Conservation (phyloP, 2,113 vertebrate genomes). For the Psilopsiagon aurifrons region DNA sequence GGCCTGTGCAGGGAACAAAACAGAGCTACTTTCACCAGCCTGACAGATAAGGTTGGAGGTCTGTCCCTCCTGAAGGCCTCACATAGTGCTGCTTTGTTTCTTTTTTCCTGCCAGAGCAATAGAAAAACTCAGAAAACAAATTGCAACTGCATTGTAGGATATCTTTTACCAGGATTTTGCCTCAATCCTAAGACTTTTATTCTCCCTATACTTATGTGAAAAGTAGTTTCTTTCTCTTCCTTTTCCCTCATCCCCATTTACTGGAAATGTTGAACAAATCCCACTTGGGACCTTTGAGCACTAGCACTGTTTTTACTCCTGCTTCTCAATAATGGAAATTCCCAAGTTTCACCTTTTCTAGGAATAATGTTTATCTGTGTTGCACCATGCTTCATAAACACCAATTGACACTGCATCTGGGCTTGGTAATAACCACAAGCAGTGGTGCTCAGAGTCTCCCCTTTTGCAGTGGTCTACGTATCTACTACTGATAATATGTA, state of each 20-base stretch:
- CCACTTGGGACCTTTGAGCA: not conserved
- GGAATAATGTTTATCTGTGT: fast-evolving
- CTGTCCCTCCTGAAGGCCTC: conserved; percentile 8
- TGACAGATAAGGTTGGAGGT: not conserved
- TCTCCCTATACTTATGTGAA: not conserved
- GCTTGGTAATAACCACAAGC: not conserved
- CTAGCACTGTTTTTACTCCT: not conserved
- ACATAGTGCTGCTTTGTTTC: not conserved
- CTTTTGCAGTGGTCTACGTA: not conserved
- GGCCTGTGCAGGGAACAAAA: not conserved
- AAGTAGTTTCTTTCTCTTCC: not conserved
- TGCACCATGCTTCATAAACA: not conserved
- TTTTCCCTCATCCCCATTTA: not conserved
- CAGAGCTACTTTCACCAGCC: not conserved
- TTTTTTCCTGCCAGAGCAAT: not conserved
- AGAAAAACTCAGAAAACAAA: conserved; percentile 5
- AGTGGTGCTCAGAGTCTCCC: no score
- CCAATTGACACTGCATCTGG: not conserved
- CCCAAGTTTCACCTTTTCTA: not conserved
- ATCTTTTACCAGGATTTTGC: not conserved
- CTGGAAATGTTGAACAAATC: not conserved
- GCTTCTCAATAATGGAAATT: not conserved
- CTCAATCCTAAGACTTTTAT: not conserved
- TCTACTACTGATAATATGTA: not conserved
- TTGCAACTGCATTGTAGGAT: not conserved